These are phyloP conservation scores for Entomobrya proxima DNA, from an alignment of 2,888 invertebrate species.

Conservation along the genomic window DNA sequence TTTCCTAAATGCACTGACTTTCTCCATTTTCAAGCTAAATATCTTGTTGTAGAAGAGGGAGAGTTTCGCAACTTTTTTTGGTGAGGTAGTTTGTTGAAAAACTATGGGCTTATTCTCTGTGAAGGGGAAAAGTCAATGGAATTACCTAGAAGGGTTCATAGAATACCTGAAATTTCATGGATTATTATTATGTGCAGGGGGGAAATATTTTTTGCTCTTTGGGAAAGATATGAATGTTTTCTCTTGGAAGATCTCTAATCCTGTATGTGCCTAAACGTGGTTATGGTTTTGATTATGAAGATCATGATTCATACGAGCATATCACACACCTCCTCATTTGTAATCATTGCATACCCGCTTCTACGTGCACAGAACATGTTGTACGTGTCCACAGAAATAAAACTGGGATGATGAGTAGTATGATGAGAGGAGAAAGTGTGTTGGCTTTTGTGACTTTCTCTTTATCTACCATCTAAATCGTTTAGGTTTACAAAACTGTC, in stretches of 20 bases:
- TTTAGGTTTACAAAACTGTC: neutral
- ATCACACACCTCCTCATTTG: constrained; percentile 36
- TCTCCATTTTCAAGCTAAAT: too few species aligned
- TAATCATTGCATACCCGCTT: constrained; percentile 43
- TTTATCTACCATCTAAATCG: neutral
- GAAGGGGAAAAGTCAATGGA: too few species aligned
- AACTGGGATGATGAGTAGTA: too few species aligned
- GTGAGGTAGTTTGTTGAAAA: too few species aligned
- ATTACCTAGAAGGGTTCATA: too few species aligned
- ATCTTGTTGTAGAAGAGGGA: too few species aligned
- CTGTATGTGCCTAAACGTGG: neutral
- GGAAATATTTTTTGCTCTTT: too few species aligned
- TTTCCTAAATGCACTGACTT: constrained; percentile 11
- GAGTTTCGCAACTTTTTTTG: too few species aligned
- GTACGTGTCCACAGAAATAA: constrained; percentile 23
- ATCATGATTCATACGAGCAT: neutral
- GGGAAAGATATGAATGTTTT: too few species aligned
- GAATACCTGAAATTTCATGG: too few species aligned
- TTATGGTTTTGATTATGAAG: neutral
- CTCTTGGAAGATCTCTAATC: neutral
- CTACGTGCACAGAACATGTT: constrained; percentile 2
- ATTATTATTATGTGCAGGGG: too few species aligned
- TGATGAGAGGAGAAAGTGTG: neutral
- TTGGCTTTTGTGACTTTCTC: neutral
- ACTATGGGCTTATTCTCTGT: too few species aligned